Conservation (phyloP, 1,140 invertebrate genomes). For the Zophobas morio region DNA sequence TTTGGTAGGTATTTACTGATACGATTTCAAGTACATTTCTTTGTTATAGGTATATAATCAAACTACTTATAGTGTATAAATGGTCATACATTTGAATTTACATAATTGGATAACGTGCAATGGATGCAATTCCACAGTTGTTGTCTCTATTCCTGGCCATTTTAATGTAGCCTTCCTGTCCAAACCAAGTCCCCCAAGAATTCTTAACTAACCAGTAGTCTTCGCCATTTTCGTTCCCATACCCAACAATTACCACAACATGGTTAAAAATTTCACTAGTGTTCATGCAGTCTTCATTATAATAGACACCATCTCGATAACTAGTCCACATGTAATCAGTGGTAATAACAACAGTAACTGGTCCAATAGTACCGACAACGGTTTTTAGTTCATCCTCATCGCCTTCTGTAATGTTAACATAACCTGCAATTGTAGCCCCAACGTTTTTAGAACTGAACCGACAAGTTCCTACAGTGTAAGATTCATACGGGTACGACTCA, state of each 20-base stretch:
- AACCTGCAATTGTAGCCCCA: slow-evolving; percentile 89
- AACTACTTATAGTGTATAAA: no score
- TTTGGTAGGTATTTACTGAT: no score
- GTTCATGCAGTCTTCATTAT: slow-evolving; percentile 77
- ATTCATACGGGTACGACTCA: slow-evolving; percentile 88
- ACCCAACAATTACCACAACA: slow-evolving; percentile 88
- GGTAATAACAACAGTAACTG: slow-evolving; percentile 86
- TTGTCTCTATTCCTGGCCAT: slow-evolving; percentile 90
- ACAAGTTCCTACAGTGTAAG: slow-evolving; percentile 76
- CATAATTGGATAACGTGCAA: slow-evolving; percentile 69
- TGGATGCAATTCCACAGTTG: slow-evolving; percentile 91
- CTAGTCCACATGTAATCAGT: not conserved
- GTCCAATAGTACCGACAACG: slow-evolving; percentile 93
- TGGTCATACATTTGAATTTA: slow-evolving; percentile 64
- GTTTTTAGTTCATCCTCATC: slow-evolving; percentile 80
- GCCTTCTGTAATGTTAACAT: slow-evolving; percentile 83
- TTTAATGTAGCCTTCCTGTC: slow-evolving; percentile 88
- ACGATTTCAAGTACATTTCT: no score
- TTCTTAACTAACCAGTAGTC: slow-evolving; percentile 91
- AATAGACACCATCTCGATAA: slow-evolving; percentile 74
- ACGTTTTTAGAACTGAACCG: slow-evolving; percentile 73
- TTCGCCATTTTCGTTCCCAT: slow-evolving; percentile 75
- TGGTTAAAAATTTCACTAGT: slow-evolving; percentile 83
- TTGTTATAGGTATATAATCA: no score
- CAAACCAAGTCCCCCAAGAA: slow-evolving; percentile 89